phyloP scores from a whole-genome alignment of 1,140 invertebrate species.

The Sminthurides bifidus region DNA sequence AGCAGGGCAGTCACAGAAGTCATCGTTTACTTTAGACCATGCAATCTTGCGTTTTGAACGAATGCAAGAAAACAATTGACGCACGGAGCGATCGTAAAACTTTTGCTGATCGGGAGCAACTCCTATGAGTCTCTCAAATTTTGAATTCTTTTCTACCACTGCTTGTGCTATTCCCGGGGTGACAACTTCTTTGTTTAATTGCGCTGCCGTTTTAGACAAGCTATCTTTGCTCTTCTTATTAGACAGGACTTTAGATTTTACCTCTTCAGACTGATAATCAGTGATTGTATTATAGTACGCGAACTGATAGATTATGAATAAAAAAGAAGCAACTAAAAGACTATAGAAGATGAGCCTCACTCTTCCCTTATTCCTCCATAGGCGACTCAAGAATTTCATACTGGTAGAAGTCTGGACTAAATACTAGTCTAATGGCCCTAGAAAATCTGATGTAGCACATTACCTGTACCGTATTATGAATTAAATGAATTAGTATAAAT shows the following conservation, averaged over 20 bases:
- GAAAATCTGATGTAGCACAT: too few species aligned
- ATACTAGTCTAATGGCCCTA: too few species aligned
- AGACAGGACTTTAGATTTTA: neutral
- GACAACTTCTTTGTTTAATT: neutral
- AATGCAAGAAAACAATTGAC: slow-evolving; percentile 18
- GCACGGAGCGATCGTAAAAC: neutral
- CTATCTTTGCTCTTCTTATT: neutral
- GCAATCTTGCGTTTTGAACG: slow-evolving; percentile 19
- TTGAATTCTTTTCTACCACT: slow-evolving; percentile 10
- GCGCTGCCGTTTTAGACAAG: neutral
- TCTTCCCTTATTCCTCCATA: slow-evolving; percentile 18
- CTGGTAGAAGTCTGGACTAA: too few species aligned
- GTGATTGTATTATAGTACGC: slow-evolving; percentile 19
- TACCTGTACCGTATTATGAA: neutral
- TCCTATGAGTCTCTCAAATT: slow-evolving; percentile 14
- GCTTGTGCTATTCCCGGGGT: neutral
- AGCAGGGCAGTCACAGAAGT: slow-evolving; percentile 33
- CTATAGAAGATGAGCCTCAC: slow-evolving; percentile 14
- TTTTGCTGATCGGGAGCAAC: slow-evolving; percentile 16
- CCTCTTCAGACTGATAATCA: slow-evolving; percentile 18
- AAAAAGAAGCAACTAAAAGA: slow-evolving; percentile 17
- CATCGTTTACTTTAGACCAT: slow-evolving; percentile 32
- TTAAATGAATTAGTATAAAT: neutral
- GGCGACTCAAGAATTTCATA: slow-evolving; percentile 12
- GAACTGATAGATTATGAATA: slow-evolving; percentile 28